Evolutionary conservation across 1,140 invertebrate species (phyloP), one percentile per base, ranked within the genome.

Genomic region (Scaptomyza hsui): DNA sequence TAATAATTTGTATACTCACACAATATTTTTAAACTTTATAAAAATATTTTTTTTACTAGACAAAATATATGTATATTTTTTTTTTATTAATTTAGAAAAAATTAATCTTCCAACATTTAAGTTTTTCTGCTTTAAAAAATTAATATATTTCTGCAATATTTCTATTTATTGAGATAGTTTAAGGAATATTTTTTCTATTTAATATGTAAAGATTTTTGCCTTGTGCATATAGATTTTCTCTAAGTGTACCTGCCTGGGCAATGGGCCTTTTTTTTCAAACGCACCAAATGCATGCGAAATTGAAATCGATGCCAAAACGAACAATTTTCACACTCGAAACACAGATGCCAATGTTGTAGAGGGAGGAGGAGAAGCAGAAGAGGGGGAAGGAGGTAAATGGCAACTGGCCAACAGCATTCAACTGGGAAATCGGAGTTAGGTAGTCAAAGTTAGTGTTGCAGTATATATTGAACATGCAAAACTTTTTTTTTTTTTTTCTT

Each of bases 241-340:
- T 0, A n/a, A 37, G 32, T 37, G 32, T n/a, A 37, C 1, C 51
- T 18, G 26, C 16, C 32, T 41, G 42, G 47, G 48, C 65, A 51
- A 9, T 48, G 19, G 24, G 37, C 37, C 52, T 26, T 32, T 29
- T n/a, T 29, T 9, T 6, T 13, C 48, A 6, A 65, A 85, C 81
- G 81, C 81, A 86, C 63, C 72, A 80, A 86, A 86, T 80, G 63
- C 78, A 83, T 75, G 60, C 60, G 64, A 83, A 82, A 83, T 83
- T 61, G 71, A 78, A 71, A 67, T 67, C 69, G 56, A 61, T 82
- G 78, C 56, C 69, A 81, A 81, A 76, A 37, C 69, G 69, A 75
- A 62, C 75, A 62, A 63, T 81, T 81, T 80, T 81, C 78, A 75
- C 77, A 80, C 72, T 55, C 61, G 42, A 69, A 5, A 51, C 44